Percentiles rank a stretch among this genome's conserved stretches.
phyloP scores from a whole-genome alignment of 1,140 invertebrate species.

The Conus betulinus region DNA sequence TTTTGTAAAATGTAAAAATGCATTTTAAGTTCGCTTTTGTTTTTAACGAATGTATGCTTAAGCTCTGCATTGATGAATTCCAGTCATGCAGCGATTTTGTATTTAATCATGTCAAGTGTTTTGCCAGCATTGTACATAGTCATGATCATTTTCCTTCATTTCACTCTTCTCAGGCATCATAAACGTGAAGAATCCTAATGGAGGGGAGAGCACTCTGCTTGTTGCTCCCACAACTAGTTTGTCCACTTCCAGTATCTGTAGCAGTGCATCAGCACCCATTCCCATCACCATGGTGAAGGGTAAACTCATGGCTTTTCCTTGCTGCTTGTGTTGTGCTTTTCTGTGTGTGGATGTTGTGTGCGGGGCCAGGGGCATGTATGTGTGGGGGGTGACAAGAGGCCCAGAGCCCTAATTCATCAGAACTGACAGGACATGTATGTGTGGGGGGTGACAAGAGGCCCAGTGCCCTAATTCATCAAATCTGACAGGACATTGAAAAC shows the following conservation, averaged over 20 bases:
- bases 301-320: conserved; percentile 27
- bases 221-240: conserved; percentile 34
- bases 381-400: too few relatives aligned
- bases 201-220: conserved; percentile 26
- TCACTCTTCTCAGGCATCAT: conserved; percentile 29
- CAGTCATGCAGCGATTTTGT: background rate
- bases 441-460: too few relatives aligned
- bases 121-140: background rate
- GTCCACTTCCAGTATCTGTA: conserved; percentile 3
- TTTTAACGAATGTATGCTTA: background rate
- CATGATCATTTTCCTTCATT: background rate
- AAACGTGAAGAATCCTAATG: conserved; percentile 33
- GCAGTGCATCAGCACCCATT: conserved; percentile 30
- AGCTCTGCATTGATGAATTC: background rate
- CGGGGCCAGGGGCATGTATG: too few relatives aligned
- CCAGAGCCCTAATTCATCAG: too few relatives aligned
- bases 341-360: too few relatives aligned
- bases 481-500: too few relatives aligned
- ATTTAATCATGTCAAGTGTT: background rate
- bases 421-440: too few relatives aligned
- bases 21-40: background rate
- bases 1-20: too few relatives aligned
- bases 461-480: too few relatives aligned
- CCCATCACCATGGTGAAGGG: conserved; percentile 42
- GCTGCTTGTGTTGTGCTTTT: background rate